Base-by-base conservation (phyloP, 2,113 vertebrate genomes). In the Syrmaticus mikado region DNA sequence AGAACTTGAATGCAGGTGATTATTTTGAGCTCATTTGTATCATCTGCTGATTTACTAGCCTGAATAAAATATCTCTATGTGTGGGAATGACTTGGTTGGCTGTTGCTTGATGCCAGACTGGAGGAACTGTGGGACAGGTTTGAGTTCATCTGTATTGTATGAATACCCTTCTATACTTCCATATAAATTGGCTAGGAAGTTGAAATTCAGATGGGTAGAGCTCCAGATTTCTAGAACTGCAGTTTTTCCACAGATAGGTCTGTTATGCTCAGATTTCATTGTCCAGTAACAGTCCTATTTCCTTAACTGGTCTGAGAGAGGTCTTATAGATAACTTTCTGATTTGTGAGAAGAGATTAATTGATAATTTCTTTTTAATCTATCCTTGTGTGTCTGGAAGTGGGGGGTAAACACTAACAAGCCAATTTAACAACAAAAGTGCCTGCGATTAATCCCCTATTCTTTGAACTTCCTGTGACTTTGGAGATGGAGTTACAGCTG, bases 61-160 rank as follows among this genome's bases (percentile, higher is more conserved):
- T 68, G 36, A 77, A 27, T 85, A 70, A 84, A 72, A 74, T 60
- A 79, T 12, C 16, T 87, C 11, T n/a, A 7, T 27, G 8, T 55
- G 13, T 34, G 24, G 73, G 12, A 66, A 55, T 36, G 18, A 67
- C 7, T 60, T 40, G 41, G 41, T 67, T 86, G 13, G 19, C 16
- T 64, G 11, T 4, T 71, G 6, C 66, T 81, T 62, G 32, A 21
- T 64, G 6, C 8, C 11, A 50, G 20, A 43, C 8, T 25, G 1
- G 38, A 5, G 8, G 1, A 76, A 24, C 7, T 9, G 71, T n/a
- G 43, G 7, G 2, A 38, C 5, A 3, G 6, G 2, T 8, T 73
- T 74, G 87, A 24, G 2, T 11, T 74, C 15, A 28, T 81, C 30
- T 2, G 2, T 92, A 14, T 41, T 6, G 25, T 86, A 80, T 8